These are phyloP conservation scores for Melanaphis sacchari DNA, from an alignment of 1,140 invertebrate genomes.

Conservation along the genomic window DNA sequence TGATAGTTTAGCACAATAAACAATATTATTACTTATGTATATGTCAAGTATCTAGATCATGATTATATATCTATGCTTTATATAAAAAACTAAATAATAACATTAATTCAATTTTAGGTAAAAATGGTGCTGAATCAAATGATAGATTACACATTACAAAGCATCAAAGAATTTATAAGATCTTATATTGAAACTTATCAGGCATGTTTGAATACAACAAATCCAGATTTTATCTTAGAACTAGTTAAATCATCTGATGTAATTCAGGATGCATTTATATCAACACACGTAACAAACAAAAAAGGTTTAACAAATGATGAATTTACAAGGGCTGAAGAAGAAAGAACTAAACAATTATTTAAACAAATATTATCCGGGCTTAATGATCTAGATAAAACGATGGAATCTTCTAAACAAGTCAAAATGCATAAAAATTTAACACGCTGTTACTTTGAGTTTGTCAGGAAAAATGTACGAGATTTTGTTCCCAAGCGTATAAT, in stretches of 20 bases:
- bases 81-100: neutral
- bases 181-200: slow-evolving; percentile 40
- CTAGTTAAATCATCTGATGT: slow-evolving; percentile 17
- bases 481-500: slow-evolving; percentile 42
- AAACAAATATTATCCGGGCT: slow-evolving; percentile 15
- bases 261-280: neutral
- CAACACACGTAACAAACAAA: neutral
- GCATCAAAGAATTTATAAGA: slow-evolving; percentile 39
- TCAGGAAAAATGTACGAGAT: slow-evolving; percentile 30
- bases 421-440: slow-evolving; percentile 43
- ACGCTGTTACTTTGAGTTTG: slow-evolving; percentile 22
- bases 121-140: neutral
- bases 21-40: neutral
- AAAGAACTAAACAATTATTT: slow-evolving; percentile 35
- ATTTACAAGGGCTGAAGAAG: neutral
- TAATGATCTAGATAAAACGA: slow-evolving; percentile 21
- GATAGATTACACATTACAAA: neutral
- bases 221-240: slow-evolving; percentile 32
- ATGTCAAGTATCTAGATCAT: neutral
- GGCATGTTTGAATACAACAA: slow-evolving; percentile 21
- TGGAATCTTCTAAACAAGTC: slow-evolving; percentile 32
- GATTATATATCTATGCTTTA: neutral
- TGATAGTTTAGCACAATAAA: neutral
- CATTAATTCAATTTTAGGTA: neutral
- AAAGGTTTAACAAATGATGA: neutral